Conservation (phyloP, 53 echinoderm and acorn worm genomes). For the Pentamera pediparva region DNA sequence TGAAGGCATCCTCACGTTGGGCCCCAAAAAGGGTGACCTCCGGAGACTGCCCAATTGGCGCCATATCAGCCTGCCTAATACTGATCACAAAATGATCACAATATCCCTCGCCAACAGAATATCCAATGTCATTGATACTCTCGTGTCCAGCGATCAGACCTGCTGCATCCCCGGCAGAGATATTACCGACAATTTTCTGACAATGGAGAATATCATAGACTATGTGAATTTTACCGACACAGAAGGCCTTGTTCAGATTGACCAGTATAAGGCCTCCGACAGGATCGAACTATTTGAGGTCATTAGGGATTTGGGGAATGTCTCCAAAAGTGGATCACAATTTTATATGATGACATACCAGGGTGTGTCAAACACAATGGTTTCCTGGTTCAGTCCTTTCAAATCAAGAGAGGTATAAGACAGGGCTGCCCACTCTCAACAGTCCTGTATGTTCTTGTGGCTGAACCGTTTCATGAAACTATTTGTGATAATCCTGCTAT, state of each 20-base stretch:
- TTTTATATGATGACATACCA: constrained; percentile 34
- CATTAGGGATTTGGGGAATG: constrained; percentile 32
- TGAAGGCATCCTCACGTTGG: constrained; percentile 27
- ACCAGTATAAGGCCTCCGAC: constrained; percentile 54
- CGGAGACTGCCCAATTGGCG: constrained; percentile 23
- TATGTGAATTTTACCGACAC: constrained; percentile 24
- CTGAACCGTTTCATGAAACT: constrained; percentile 19
- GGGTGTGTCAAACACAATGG: constrained; percentile 36
- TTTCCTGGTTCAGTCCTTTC: constrained; percentile 3
- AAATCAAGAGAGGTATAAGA: constrained; percentile 32
- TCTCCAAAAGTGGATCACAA: constrained; percentile 36
- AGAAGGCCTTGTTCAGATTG: neutral
- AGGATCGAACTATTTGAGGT: constrained; percentile 37
- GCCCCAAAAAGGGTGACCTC: constrained; percentile 21
- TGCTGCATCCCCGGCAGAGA: neutral
- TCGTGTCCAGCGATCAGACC: constrained; percentile 30
- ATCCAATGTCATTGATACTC: neutral
- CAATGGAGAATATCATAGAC: constrained; percentile 17
- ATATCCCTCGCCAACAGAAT: constrained; percentile 42
- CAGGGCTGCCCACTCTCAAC: constrained; percentile 46
- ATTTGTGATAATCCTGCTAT: neutral
- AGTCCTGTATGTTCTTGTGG: constrained; percentile 16
- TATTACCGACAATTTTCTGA: constrained; percentile 19
- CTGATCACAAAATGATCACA: constrained; percentile 35
- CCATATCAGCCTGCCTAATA: constrained; percentile 43